Conservation (phyloP, 2,113 vertebrate genomes). For the Benitochromis conjunctus region DNA sequence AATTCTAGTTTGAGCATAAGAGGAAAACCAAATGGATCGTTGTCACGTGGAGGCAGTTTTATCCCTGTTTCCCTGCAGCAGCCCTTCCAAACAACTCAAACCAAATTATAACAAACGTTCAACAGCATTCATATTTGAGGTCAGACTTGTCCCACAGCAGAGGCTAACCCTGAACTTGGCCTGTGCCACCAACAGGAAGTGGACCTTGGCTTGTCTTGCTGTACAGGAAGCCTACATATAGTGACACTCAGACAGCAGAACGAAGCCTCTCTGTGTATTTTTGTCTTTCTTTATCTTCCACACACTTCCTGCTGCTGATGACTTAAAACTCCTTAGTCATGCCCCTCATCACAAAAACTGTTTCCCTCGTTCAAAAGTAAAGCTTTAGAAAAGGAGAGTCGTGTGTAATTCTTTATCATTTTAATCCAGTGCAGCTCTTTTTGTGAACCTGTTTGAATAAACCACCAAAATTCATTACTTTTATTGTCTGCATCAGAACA, state of each 20-base stretch:
- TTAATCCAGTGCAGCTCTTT: not conserved
- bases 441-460: not conserved
- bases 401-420: not conserved
- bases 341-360: not conserved
- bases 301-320: constrained; percentile 6
- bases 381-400: not conserved
- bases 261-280: constrained; percentile 19
- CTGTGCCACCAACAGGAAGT: constrained; percentile 45
- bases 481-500: not conserved
- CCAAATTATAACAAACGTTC: not conserved
- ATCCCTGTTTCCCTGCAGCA: not conserved
- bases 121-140: not conserved
- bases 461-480: not conserved
- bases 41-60: not conserved
- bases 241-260: constrained; percentile 24
- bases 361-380: not conserved
- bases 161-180: not conserved
- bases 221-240: constrained; percentile 65
- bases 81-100: not conserved
- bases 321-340: not conserved
- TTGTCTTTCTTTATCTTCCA: constrained; percentile 29
- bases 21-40: not conserved
- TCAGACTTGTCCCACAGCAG: not conserved
- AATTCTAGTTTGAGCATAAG: not conserved
- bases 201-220: not conserved